Evolutionary conservation across 2,797 vertebrate genomes (phyloP).

Genomic region (Urophycis tenuis): DNA sequence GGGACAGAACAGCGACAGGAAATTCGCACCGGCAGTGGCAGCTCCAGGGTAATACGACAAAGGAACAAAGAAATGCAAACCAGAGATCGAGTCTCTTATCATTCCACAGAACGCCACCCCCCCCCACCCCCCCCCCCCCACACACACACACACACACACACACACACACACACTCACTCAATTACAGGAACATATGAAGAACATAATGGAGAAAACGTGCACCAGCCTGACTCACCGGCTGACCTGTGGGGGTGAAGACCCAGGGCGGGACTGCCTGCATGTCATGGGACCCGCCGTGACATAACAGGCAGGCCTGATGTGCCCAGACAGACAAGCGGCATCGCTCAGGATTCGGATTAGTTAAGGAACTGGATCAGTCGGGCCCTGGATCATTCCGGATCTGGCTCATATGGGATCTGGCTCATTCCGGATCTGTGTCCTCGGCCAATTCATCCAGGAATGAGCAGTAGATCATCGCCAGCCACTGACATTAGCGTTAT

Average conservation of each 20-base stretch:
- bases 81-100: slow-evolving; percentile 70
- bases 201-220: background rate
- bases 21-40: slow-evolving; percentile 71
- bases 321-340: slow-evolving; percentile 38
- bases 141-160: background rate
- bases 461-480: slow-evolving; percentile 52
- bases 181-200: slow-evolving; percentile 40
- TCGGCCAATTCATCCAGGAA: slow-evolving; percentile 34
- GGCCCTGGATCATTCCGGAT: background rate
- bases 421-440: slow-evolving; percentile 11
- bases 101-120: slow-evolving; percentile 59
- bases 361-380: too few species aligned
- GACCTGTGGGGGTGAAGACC: background rate
- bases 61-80: slow-evolving; percentile 72
- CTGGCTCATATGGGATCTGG: background rate
- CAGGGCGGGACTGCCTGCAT: slow-evolving; percentile 3
- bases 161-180: slow-evolving; percentile 43
- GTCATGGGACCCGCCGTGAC: slow-evolving; percentile 42
- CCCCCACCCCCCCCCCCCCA: slow-evolving; percentile 22
- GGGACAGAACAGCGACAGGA: slow-evolving; percentile 74
- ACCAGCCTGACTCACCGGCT: too few species aligned
- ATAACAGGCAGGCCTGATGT: slow-evolving; percentile 31
- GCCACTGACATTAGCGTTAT: slow-evolving; percentile 47
- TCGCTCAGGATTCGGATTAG: slow-evolving; percentile 23
- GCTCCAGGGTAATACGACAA: slow-evolving; percentile 74